phyloP scores from a whole-genome alignment of 2,113 vertebrate species.

The Psittacus erithacus region DNA sequence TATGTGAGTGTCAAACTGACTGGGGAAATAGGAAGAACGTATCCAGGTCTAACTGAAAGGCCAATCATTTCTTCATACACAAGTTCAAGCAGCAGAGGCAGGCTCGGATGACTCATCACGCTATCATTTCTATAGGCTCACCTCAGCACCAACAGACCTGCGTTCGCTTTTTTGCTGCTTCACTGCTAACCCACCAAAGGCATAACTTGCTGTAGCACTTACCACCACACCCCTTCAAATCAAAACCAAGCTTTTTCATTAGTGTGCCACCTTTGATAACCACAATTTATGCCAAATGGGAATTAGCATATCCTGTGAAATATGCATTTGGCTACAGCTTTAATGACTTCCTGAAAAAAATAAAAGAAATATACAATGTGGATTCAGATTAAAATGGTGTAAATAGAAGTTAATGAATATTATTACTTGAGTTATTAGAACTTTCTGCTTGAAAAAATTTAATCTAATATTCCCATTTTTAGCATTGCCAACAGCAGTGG shows the following conservation, averaged over 20 bases:
- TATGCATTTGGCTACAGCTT: background rate
- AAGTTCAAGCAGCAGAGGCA: rapidly evolving
- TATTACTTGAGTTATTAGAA: conserved; percentile 67
- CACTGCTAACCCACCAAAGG: background rate
- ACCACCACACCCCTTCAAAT: background rate
- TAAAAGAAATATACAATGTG: background rate
- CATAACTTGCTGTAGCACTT: background rate
- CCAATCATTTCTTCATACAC: background rate
- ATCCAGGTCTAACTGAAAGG: background rate
- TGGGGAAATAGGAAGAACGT: background rate
- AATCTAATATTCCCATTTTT: conserved; percentile 65
- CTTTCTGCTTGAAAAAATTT: conserved; percentile 71
- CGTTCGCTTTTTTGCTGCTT: rapidly evolving
- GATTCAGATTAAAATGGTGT: conserved; percentile 61
- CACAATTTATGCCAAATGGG: background rate
- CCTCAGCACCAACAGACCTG: rapidly evolving
- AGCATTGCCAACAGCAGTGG: conserved; percentile 35
- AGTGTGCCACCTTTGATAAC: background rate
- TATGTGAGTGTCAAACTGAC: rapidly evolving
- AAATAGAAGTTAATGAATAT: conserved; percentile 74
- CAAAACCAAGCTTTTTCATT: background rate
- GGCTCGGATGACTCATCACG: rapidly evolving
- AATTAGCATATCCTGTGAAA: background rate
- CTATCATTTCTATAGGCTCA: background rate
- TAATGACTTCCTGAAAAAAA: background rate